Evolutionary conservation across 2,888 invertebrate genomes (phyloP).

Genomic region (Ligdia adustata): DNA sequence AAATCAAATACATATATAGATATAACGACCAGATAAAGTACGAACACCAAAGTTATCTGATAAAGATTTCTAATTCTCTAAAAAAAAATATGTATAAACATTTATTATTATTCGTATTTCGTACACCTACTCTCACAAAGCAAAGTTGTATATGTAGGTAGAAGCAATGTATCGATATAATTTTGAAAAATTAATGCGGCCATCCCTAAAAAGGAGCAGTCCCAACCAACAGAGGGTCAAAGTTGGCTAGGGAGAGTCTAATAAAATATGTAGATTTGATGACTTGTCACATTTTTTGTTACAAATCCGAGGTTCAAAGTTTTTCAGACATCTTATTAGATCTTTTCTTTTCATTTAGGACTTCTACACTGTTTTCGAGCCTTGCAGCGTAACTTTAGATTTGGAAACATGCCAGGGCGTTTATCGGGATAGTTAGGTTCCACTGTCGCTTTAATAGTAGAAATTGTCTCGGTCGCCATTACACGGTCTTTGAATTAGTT

Average conservation of each 20-base stretch:
- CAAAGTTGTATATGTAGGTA: no score
- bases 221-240: slow-evolving; percentile 73
- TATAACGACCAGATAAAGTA: no score
- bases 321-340: slow-evolving; percentile 68
- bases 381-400: neutral
- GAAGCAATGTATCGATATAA: slow-evolving; percentile 51
- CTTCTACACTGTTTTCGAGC: slow-evolving; percentile 37
- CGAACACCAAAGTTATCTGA: no score
- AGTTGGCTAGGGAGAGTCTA: slow-evolving; percentile 74
- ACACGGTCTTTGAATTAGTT: neutral
- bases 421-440: neutral
- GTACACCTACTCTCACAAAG: no score
- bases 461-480: no score
- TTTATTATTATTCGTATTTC: no score
- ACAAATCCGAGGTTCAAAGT: slow-evolving; percentile 81
- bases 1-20: no score
- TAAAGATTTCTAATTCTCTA: no score
- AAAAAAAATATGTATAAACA: no score
- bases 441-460: neutral
- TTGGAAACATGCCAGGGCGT: neutral
- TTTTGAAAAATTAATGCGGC: slow-evolving; percentile 18
- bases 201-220: slow-evolving; percentile 62
- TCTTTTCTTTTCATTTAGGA: slow-evolving; percentile 56
- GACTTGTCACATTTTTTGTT: slow-evolving; percentile 83
- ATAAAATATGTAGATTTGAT: slow-evolving; percentile 85